Percentiles rank a stretch among this genome's conserved stretches.
phyloP scores from a whole-genome alignment of 2,888 invertebrate genomes.

The Peribatodes rhomboidaria region DNA sequence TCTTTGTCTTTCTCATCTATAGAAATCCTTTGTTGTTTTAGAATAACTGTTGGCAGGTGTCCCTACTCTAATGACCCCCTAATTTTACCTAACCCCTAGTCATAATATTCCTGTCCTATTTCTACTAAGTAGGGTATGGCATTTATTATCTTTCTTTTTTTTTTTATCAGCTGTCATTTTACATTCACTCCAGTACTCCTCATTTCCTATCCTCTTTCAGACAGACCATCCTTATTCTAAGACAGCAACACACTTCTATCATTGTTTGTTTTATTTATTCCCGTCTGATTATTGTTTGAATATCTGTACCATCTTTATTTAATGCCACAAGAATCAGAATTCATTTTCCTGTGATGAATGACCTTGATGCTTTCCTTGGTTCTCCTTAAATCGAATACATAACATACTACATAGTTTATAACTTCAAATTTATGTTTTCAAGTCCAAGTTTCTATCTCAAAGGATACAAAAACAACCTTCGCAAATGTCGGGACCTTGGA shows the following conservation, averaged over 20 bases:
- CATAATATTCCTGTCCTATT: background rate
- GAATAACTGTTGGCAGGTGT: background rate
- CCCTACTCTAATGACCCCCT: background rate
- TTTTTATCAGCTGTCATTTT: background rate
- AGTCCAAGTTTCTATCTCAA: conserved; percentile 47
- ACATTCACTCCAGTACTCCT: background rate
- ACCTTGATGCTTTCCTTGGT: too few relatives aligned
- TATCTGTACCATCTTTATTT: too few relatives aligned
- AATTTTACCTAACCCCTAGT: background rate
- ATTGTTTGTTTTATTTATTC: too few relatives aligned
- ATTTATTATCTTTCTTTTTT: background rate
- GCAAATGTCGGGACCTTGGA: conserved; percentile 57
- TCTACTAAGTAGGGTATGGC: background rate
- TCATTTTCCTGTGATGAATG: background rate
- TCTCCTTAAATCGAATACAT: background rate
- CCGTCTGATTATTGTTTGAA: too few relatives aligned
- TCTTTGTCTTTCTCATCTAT: conserved; percentile 39
- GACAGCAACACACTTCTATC: too few relatives aligned
- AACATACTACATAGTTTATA: background rate
- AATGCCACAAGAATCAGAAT: too few relatives aligned
- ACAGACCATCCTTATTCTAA: too few relatives aligned
- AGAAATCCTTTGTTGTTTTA: background rate
- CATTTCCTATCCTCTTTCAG: background rate
- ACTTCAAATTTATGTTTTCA: background rate
- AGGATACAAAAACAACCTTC: conserved; percentile 56